Percentiles rank a stretch among this genome's conserved stretches.
These are phyloP conservation scores for Patiria miniata DNA, from an alignment of 35 echinoderm and acorn worm species.

Conservation along the genomic window DNA sequence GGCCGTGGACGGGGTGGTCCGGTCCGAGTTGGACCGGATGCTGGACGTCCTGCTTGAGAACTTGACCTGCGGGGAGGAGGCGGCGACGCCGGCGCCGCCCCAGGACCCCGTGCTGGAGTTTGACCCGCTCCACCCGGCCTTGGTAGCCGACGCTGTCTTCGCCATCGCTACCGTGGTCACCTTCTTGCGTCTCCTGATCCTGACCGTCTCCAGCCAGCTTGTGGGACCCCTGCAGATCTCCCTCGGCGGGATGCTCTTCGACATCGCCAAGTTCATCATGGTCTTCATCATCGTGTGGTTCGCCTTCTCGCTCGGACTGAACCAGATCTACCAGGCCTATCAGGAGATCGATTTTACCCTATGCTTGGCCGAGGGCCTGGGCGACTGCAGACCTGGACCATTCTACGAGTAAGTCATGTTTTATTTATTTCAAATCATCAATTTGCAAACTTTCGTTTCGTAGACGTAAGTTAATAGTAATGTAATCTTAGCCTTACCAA, in stretches of 20 bases:
- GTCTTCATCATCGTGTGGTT: slow-evolving; percentile 94
- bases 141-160: slow-evolving; percentile 77
- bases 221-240: slow-evolving; percentile 94
- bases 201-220: slow-evolving; percentile 82
- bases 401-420: slow-evolving; percentile 68
- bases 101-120: background rate
- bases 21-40: background rate
- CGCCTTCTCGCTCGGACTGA: slow-evolving; percentile 85
- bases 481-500: no score
- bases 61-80: background rate
- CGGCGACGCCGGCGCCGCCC: background rate
- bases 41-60: background rate
- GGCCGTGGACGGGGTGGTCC: background rate
- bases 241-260: slow-evolving; percentile 84
- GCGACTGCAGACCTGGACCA: slow-evolving; percentile 56
- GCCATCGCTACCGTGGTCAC: slow-evolving; percentile 81
- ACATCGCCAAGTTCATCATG: slow-evolving; percentile 88
- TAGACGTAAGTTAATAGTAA: no score
- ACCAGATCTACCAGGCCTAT: slow-evolving; percentile 85
- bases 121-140: slow-evolving; percentile 46
- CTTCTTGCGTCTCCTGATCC: slow-evolving; percentile 76
- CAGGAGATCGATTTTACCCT: slow-evolving; percentile 45
- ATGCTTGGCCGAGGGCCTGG: slow-evolving; percentile 29
- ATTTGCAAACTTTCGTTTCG: slow-evolving; percentile 23
- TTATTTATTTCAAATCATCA: no score